Conservation (phyloP, 1,140 invertebrate species). For the Xylocopa sonorina region DNA sequence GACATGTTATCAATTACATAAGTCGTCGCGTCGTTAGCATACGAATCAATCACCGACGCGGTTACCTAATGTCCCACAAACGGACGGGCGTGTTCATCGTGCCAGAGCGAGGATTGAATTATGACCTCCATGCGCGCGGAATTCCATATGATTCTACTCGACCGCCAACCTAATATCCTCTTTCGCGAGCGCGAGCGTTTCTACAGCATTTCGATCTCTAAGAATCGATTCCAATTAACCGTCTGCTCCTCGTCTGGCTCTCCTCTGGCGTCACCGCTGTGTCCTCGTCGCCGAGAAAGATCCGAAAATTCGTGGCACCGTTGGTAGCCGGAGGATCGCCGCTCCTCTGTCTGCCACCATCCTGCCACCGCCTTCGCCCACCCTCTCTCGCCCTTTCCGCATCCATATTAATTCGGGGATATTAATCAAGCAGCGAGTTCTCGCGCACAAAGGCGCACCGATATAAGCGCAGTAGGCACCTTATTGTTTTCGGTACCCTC, state of each 20-base stretch:
- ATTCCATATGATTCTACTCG: slow-evolving; percentile 58
- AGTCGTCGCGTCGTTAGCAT: slow-evolving; percentile 23
- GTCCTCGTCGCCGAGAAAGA: neutral
- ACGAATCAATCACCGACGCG: slow-evolving; percentile 44
- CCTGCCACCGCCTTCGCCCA: neutral
- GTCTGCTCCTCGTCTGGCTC: too few species aligned
- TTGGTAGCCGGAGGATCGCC: neutral
- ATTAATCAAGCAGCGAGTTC: slow-evolving; percentile 68
- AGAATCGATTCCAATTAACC: too few species aligned
- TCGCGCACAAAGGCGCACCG: slow-evolving; percentile 48
- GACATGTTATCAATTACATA: slow-evolving; percentile 41
- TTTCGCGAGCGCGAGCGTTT: neutral
- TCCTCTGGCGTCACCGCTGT: too few species aligned
- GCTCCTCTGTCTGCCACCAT: neutral
- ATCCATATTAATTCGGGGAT: slow-evolving; percentile 62
- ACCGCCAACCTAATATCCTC: slow-evolving; percentile 43
- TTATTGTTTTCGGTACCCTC: slow-evolving; percentile 61
- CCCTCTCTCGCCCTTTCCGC: too few species aligned
- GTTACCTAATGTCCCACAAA: slow-evolving; percentile 54
- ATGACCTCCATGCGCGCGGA: slow-evolving; percentile 52
- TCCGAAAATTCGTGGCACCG: neutral
- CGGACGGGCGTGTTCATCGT: slow-evolving; percentile 45
- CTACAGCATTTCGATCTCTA: too few species aligned
- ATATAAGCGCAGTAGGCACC: slow-evolving; percentile 44
- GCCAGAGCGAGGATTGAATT: slow-evolving; percentile 56